Percentiles rank a stretch among this genome's conserved stretches.
Evolutionary conservation across 2,888 invertebrate species (phyloP).

Genomic region (Alsophila aescularia): DNA sequence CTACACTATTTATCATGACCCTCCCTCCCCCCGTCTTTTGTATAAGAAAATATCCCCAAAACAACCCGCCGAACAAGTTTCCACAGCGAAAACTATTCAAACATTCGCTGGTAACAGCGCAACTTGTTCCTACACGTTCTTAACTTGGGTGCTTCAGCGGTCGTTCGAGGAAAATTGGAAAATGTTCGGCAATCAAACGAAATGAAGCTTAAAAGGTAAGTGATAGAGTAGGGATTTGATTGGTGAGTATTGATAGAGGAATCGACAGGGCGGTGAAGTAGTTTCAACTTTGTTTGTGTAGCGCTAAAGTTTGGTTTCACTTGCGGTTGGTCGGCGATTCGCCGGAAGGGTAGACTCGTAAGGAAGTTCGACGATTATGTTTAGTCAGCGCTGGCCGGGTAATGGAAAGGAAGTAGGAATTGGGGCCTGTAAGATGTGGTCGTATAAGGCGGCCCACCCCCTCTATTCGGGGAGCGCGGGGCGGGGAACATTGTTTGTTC

Average conservation of each 20-base stretch:
- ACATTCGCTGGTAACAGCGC: constrained; percentile 75
- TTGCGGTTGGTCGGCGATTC: constrained; percentile 58
- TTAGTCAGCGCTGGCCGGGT: constrained; percentile 80
- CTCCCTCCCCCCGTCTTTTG: constrained; percentile 74
- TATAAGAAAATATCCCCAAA: constrained; percentile 78
- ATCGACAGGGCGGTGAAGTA: constrained; percentile 35
- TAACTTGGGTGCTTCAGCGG: constrained; percentile 80
- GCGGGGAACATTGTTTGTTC: constrained; percentile 76
- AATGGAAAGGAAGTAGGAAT: constrained; percentile 84
- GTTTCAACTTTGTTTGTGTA: constrained; percentile 51
- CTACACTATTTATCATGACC: constrained; percentile 80
- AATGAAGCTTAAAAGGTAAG: constrained; percentile 47
- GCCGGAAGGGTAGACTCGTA: constrained; percentile 83
- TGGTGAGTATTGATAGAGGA: constrained; percentile 49
- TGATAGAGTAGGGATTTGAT: constrained; percentile 49
- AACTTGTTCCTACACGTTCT: constrained; percentile 80
- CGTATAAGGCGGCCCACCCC: constrained; percentile 76
- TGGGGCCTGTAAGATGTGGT: constrained; percentile 84
- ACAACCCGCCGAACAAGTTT: constrained; percentile 78
- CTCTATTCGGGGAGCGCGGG: constrained; percentile 44
- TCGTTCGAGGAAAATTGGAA: constrained; percentile 81
- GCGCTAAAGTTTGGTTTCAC: constrained; percentile 59
- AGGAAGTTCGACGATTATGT: constrained; percentile 84
- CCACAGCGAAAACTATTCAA: constrained; percentile 77
- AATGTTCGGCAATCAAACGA: constrained; percentile 47